phyloP scores from a whole-genome alignment of 2,113 vertebrate species.

The Colistium nudipinnis region DNA sequence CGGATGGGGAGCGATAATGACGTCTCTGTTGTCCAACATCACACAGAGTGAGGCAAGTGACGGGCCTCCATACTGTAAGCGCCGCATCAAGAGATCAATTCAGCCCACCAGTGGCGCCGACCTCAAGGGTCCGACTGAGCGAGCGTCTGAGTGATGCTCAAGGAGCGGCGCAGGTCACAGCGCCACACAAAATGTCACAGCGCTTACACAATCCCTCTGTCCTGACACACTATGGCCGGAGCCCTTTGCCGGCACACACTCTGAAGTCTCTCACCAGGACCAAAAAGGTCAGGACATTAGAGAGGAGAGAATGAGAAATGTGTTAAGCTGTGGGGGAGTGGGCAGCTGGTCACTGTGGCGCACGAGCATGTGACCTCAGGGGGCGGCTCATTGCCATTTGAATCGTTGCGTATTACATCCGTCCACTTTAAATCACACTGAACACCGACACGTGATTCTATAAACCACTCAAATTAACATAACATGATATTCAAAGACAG shows the following conservation, averaged over 20 bases:
- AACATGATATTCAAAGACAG: neutral
- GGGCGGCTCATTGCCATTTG: neutral
- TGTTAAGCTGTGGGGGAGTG: constrained; percentile 20
- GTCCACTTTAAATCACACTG: neutral
- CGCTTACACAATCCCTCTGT: constrained; percentile 64
- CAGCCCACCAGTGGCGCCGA: constrained; percentile 47
- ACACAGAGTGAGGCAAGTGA: constrained; percentile 18
- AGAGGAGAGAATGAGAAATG: constrained; percentile 48
- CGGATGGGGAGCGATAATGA: constrained; percentile 17
- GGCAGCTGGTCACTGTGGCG: neutral
- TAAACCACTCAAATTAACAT: neutral
- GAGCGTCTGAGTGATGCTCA: constrained; percentile 56
- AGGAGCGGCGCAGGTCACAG: constrained; percentile 57
- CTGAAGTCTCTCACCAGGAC: constrained; percentile 30
- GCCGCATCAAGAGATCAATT: constrained; percentile 52
- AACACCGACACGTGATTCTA: neutral
- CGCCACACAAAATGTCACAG: constrained; percentile 71
- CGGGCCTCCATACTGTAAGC: constrained; percentile 16
- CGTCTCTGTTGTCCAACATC: constrained; percentile 35
- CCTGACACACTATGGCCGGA: constrained; percentile 17
- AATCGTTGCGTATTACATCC: neutral
- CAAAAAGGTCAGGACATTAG: constrained; percentile 64
- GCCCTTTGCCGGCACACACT: constrained; percentile 11
- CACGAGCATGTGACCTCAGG: constrained; percentile 15
- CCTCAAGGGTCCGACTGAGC: constrained; percentile 32